These are phyloP conservation scores for Eudyptes chrysolophus DNA, from an alignment of 2,113 vertebrate genomes.

Conservation along the genomic window DNA sequence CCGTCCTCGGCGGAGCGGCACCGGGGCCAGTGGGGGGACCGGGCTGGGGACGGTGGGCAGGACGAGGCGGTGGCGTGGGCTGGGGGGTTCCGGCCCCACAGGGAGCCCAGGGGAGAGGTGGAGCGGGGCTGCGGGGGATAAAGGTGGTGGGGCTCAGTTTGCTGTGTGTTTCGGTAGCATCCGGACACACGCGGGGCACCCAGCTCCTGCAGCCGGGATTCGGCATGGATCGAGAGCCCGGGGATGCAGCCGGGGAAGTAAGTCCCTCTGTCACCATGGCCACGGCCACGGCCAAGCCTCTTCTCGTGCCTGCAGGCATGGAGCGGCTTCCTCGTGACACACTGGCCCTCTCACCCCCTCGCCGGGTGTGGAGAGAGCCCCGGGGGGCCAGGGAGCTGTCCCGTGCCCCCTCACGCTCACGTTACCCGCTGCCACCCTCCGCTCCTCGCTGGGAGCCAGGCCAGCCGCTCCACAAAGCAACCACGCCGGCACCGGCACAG, in stretches of 20 bases:
- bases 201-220: neutral
- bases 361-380: rapidly evolving
- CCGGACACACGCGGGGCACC: rapidly evolving
- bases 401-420: rapidly evolving
- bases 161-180: neutral
- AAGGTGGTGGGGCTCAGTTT: neutral
- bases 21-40: rapidly evolving
- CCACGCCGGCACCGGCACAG: neutral
- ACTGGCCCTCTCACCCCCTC: rapidly evolving
- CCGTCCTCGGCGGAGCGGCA: rapidly evolving
- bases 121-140: neutral
- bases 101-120: neutral
- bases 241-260: neutral
- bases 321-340: neutral
- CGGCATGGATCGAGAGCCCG: neutral
- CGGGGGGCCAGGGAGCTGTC: rapidly evolving
- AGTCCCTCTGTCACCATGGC: neutral
- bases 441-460: neutral
- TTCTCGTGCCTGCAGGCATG: neutral
- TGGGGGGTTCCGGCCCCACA: rapidly evolving
- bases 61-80: neutral
- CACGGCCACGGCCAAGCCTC: neutral
- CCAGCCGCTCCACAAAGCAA: neutral
- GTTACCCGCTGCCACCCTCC: neutral
- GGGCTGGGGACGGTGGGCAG: neutral